phyloP scores from a whole-genome alignment of 2,888 invertebrate genomes.

The Drosophila stalkeri region DNA sequence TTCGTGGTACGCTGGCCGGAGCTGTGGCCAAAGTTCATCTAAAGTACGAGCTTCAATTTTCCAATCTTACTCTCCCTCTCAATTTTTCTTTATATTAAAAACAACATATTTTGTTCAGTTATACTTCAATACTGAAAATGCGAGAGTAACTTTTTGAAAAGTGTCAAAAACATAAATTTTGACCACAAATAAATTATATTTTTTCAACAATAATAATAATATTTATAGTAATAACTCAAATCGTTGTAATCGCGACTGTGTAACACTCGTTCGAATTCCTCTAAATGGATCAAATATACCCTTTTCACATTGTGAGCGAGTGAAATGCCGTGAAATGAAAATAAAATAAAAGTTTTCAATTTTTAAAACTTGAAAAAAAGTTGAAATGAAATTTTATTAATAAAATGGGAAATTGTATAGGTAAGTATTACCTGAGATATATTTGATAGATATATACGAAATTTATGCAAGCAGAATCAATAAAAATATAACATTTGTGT shows the following conservation, averaged over 20 bases:
- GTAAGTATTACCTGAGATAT: neutral
- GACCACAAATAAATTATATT: slow-evolving; percentile 51
- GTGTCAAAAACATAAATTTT: slow-evolving; percentile 13
- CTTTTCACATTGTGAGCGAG: neutral
- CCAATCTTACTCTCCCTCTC: neutral
- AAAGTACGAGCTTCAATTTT: slow-evolving; percentile 22
- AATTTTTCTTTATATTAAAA: neutral
- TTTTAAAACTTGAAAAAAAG: neutral
- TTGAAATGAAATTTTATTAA: neutral
- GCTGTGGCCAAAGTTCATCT: slow-evolving; percentile 61
- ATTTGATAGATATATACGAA: too few relatives aligned
- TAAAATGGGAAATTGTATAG: neutral
- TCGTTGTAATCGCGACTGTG: slow-evolving; percentile 1
- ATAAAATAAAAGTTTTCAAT: neutral
- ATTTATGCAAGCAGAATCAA: too few relatives aligned
- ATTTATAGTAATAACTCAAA: slow-evolving; percentile 12
- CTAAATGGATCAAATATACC: neutral
- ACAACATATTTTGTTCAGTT: slow-evolving; percentile 8
- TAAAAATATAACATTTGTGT: too few relatives aligned
- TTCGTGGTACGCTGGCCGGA: slow-evolving; percentile 68
- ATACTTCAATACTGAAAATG: slow-evolving; percentile 3
- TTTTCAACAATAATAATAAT: slow-evolving; percentile 33
- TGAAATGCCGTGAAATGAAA: neutral
- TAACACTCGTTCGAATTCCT: slow-evolving; percentile 1
- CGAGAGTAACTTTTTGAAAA: slow-evolving; percentile 10